Conservation (phyloP, 1,140 invertebrate species). For the Cydia fagiglandana region DNA sequence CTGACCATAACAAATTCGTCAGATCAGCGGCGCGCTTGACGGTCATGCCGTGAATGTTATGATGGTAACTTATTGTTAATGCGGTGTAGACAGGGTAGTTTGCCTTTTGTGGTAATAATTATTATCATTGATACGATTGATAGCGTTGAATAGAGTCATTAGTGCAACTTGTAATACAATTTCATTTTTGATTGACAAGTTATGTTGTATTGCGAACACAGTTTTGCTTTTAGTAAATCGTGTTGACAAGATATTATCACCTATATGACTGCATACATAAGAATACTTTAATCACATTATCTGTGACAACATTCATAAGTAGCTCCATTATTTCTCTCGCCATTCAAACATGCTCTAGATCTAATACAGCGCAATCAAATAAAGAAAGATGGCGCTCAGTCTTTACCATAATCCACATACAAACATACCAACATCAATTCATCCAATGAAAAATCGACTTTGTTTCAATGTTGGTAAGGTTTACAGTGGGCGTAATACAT, state of each 20-base stretch:
- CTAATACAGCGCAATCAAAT: conserved; percentile 69
- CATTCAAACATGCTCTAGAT: conserved; percentile 59
- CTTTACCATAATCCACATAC: conserved; percentile 43
- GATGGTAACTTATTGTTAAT: conserved; percentile 59
- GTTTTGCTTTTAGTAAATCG: conserved; percentile 2
- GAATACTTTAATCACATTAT: conserved; percentile 41
- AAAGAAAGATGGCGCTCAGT: conserved; percentile 66
- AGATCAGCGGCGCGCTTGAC: conserved; percentile 66
- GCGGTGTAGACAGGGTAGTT: conserved; percentile 38
- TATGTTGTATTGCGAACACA: conserved; percentile 15
- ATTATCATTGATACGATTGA: conserved; percentile 29
- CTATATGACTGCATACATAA: conserved; percentile 23
- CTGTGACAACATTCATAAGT: neutral
- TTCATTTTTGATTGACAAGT: conserved; percentile 13
- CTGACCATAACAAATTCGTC: conserved; percentile 75
- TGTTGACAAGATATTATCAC: conserved; percentile 2
- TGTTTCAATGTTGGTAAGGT: conserved; percentile 39
- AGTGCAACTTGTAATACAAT: conserved; percentile 19
- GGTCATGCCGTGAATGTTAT: conserved; percentile 67
- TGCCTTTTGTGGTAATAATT: conserved; percentile 29
- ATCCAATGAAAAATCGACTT: conserved; percentile 39
- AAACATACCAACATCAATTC: conserved; percentile 36
- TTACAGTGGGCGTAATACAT: conserved; percentile 35
- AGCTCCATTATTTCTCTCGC: conserved; percentile 36
- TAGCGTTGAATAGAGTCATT: conserved; percentile 32